phyloP scores from a whole-genome alignment of 1,140 invertebrate species.

The Penaeus vannamei region DNA sequence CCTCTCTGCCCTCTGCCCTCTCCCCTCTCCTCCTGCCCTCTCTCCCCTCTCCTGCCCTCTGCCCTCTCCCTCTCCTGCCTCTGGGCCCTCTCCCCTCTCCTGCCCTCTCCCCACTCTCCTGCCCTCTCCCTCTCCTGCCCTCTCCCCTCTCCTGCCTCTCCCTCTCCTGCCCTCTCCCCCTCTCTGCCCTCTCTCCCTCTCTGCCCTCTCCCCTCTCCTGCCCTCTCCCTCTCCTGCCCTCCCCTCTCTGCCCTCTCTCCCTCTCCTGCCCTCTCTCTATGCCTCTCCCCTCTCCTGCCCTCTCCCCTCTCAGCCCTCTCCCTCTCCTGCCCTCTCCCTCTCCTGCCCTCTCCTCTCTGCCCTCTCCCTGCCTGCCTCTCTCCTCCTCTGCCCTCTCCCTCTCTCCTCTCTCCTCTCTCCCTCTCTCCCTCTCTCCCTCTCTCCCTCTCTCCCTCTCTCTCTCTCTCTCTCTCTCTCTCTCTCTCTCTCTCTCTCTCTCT shows the following conservation, averaged over 20 bases:
- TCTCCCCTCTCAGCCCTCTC: too few relatives aligned
- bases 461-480: too few relatives aligned
- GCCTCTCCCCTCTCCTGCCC: not conserved
- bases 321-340: too few relatives aligned
- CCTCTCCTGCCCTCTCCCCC: not conserved
- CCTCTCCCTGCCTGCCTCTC: not conserved
- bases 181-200: not conserved
- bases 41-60: not conserved
- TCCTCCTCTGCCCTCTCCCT: too few relatives aligned
- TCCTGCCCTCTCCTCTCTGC: too few relatives aligned
- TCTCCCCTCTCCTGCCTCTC: not conserved
- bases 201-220: not conserved
- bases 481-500: too few relatives aligned
- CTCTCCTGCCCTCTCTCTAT: not conserved
- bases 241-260: not conserved
- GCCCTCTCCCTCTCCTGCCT: not conserved
- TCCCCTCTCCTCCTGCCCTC: not conserved
- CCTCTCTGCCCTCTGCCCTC: not conserved
- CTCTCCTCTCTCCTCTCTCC: too few relatives aligned
- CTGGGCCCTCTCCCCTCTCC: not conserved
- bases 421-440: too few relatives aligned
- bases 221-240: too few relatives aligned
- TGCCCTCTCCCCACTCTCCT: not conserved
- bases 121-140: not conserved
- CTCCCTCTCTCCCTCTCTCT: too few relatives aligned